Evolutionary conservation across 2,113 vertebrate genomes (phyloP).

Genomic region (Onychorhynchus coronatus): DNA sequence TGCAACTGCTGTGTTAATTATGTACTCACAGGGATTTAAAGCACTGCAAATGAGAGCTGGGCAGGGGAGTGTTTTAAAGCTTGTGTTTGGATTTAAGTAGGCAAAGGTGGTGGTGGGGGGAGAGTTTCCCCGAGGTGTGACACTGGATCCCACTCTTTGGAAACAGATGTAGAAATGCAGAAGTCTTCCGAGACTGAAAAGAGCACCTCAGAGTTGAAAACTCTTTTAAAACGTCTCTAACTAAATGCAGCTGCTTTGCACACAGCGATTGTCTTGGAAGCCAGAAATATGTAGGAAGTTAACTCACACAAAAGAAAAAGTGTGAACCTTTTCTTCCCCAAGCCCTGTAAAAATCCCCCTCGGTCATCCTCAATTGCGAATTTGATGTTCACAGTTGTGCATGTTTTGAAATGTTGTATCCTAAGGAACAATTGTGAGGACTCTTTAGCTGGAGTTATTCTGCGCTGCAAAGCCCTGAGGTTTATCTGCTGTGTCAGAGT

Average conservation of each 20-base stretch:
- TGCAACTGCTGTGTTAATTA: neutral
- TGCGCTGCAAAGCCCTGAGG: neutral
- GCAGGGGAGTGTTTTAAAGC: neutral
- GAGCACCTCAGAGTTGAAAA: conserved; percentile 59
- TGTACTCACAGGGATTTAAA: neutral
- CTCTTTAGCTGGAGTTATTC: neutral
- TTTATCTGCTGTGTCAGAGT: neutral
- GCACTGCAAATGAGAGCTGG: neutral
- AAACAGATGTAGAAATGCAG: conserved; percentile 59
- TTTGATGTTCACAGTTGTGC: neutral
- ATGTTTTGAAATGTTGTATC: neutral
- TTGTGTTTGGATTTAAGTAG: neutral
- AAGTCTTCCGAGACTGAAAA: conserved; percentile 39
- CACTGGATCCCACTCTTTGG: conserved; percentile 43
- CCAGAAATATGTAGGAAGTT: conserved; percentile 70
- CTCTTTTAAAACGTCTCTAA: conserved; percentile 62
- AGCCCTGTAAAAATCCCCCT: neutral
- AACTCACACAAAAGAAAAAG: conserved; percentile 69
- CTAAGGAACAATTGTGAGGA: neutral
- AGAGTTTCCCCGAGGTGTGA: conserved; percentile 46
- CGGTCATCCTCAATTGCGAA: neutral
- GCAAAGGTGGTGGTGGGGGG: neutral
- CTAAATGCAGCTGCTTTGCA: conserved; percentile 75
- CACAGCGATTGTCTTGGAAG: conserved; percentile 52
- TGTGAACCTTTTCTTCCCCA: conserved; percentile 19